Evolutionary conservation across 2,113 vertebrate species (phyloP), one percentile per base, ranked within the genome.

Genomic region (Numida meleagris): DNA sequence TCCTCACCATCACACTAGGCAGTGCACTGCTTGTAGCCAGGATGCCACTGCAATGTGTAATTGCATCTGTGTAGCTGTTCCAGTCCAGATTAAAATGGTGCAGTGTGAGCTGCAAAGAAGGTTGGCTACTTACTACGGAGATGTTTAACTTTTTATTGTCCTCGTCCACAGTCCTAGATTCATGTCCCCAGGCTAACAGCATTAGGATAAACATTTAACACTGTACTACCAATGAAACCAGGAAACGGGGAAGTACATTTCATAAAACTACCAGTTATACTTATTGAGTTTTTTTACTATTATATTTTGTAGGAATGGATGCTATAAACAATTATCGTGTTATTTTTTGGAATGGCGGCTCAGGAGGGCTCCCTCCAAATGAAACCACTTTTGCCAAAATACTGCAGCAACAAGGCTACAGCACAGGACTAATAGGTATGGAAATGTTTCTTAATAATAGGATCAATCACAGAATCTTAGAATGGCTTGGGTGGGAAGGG

Each of bases 341-440:
- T 16, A 89, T 98, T n/a, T 87, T 90, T n/a, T 98, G 97, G 97
- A 74, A 90, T 2, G 97, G 61, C 0, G 91, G 34, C 2, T 96
- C 98, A 6, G 98, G 98, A 38, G 98, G 98, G 0, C 97, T 98
- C 34, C 98, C 98, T 1, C 31, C 94, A 8, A 97, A 96, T 0
- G 98, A 98, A 96, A 97, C 95, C 0, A 98, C 98, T 5, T 98
- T 98, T 74, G 97, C 98, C 8, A 96, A 95, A 73, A 96, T 98
- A 68, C 21, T 98, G 34, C 79, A 96, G 55, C 90, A 91, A 1
- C 90, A 87, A 87, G 98, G 98, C 61, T 98, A 98, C 25, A 77
- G 71, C 70, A 98, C 98, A 2, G 98, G 97, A 33, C 86, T 98
- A 1, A 94, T 98, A 81, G 98, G 98, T 98, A 96, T 7, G 97